A percentile compares a stretch with the other conserved stretches of the same genome.
Evolutionary conservation across 2,797 vertebrate genomes (phyloP).

Genomic region (Alca torda): DNA sequence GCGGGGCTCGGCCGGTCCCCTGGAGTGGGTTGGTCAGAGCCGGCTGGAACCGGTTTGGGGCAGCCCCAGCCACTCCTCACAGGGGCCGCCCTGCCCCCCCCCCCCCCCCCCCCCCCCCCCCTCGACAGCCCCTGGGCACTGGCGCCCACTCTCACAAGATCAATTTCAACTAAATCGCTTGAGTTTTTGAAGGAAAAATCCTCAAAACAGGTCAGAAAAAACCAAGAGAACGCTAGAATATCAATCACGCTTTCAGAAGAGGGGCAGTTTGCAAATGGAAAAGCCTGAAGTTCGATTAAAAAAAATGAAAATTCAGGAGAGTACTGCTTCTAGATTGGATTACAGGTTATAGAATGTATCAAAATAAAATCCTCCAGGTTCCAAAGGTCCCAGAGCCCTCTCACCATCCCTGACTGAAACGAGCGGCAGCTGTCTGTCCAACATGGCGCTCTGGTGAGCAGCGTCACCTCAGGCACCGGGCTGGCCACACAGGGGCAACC

Average conservation of each 20-base stretch:
- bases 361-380: background rate
- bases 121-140: background rate
- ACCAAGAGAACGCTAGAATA: background rate
- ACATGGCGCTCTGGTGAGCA: rapidly evolving
- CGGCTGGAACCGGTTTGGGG: rapidly evolving
- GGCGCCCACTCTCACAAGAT: rapidly evolving
- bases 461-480: rapidly evolving
- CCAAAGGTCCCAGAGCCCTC: background rate
- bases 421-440: background rate
- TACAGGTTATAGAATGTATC: rapidly evolving
- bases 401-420: background rate
- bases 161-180: background rate
- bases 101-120: no score
- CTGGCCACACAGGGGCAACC: background rate
- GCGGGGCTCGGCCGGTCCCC: rapidly evolving
- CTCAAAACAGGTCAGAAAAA: background rate
- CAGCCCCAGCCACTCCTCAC: rapidly evolving
- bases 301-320: background rate
- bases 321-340: background rate
- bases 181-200: background rate
- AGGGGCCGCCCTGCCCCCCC: no score
- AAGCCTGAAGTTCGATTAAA: background rate
- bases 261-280: background rate
- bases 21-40: rapidly evolving
- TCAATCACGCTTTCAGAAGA: background rate